Conservation (phyloP, 2,113 vertebrate genomes). For the Barbus barbus region DNA sequence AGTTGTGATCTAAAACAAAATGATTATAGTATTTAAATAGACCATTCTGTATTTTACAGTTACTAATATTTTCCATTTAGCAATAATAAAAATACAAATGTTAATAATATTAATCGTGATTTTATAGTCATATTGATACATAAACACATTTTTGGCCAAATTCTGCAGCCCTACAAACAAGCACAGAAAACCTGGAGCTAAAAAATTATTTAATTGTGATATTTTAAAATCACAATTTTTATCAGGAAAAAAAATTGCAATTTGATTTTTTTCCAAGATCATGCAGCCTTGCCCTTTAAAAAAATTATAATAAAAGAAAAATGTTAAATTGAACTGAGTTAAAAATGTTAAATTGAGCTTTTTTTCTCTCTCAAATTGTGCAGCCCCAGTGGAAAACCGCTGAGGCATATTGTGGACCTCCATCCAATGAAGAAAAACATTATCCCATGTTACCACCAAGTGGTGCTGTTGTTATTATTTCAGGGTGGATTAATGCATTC, state of each 20-base stretch:
- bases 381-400: neutral
- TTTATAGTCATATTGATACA: neutral
- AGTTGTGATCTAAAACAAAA: neutral
- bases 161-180: neutral
- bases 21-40: neutral
- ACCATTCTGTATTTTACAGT: neutral
- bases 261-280: neutral
- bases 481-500: conserved; percentile 63
- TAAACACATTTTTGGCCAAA: neutral
- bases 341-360: neutral
- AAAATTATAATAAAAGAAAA: neutral
- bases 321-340: neutral
- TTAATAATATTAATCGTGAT: neutral
- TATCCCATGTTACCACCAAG: conserved; percentile 44
- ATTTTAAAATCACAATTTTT: neutral
- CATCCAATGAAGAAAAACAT: neutral
- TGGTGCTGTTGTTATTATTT: conserved; percentile 55
- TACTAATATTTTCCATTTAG: neutral
- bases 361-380: neutral
- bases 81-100: neutral
- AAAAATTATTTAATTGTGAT: neutral
- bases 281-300: neutral
- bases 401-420: neutral
- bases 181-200: neutral
- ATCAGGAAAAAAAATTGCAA: neutral